These are phyloP conservation scores for Rhingia rostrata DNA, from an alignment of 2,888 invertebrate genomes.

Conservation along the genomic window DNA sequence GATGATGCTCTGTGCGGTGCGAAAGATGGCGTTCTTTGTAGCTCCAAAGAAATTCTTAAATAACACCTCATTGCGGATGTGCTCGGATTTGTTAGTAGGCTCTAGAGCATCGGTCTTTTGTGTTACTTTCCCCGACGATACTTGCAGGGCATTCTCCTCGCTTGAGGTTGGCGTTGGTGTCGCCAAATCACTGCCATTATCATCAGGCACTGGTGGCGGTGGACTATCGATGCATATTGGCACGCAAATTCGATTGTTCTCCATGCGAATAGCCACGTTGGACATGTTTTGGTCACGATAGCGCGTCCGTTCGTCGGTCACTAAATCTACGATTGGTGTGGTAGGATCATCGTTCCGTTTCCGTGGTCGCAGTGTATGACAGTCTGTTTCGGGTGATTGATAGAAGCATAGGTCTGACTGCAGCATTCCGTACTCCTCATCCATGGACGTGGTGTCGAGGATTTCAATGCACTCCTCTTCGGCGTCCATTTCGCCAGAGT, in stretches of 20 bases:
- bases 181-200: constrained; percentile 66
- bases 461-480: constrained; percentile 85
- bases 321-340: constrained; percentile 74
- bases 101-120: constrained; percentile 73
- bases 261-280: constrained; percentile 70
- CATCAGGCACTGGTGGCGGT: constrained; percentile 63
- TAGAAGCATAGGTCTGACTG: constrained; percentile 82
- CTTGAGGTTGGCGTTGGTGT: constrained; percentile 67
- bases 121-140: constrained; percentile 61
- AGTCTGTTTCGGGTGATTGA: constrained; percentile 81
- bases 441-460: constrained; percentile 82
- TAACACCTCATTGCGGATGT: constrained; percentile 81
- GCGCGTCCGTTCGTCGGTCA: constrained; percentile 72
- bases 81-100: constrained; percentile 77
- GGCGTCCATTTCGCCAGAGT: constrained; percentile 86
- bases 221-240: constrained; percentile 76
- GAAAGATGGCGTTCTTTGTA: constrained; percentile 83
- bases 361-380: constrained; percentile 80
- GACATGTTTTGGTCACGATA: constrained; percentile 77
- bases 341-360: constrained; percentile 78
- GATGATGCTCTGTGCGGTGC: constrained; percentile 83
- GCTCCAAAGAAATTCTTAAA: constrained; percentile 83
- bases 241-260: constrained; percentile 74
- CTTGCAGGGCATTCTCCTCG: constrained; percentile 54
- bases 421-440: constrained; percentile 82